Base-by-base conservation (phyloP, 1,140 invertebrate genomes). In the Polypedilum vanderplanki region DNA sequence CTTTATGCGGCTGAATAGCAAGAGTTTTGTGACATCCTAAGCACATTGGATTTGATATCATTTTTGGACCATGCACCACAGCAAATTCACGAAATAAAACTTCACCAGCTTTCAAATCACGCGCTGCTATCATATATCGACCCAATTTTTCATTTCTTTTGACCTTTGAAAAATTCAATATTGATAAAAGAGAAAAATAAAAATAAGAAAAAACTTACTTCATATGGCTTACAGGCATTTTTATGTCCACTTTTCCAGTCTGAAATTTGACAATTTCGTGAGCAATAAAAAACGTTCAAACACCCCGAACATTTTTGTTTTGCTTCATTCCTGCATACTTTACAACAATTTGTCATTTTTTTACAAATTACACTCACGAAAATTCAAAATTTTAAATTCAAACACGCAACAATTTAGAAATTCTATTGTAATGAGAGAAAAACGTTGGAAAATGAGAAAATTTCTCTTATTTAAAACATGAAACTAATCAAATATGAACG, bases 211-310 rank as follows among this genome's bases (percentile, higher is more conserved):
- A 70, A 70, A 79, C 77, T 76, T 74, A 82, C 79, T 81, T 86
- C 83, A 75, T 79, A 84, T 77, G 79, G 81, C 80, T 83, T 83
- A 81, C 91, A 93, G 75, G 86, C 81, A 9, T 80, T 80, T 76
- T 89, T 91, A 80, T 93, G 91, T 3, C 84, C 84, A 75, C 83
- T 82, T 76, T 87, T 87, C 91, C 90, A 91, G 78, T 90, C 86
- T 46, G 85, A 79, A 80, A 89, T 88, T 81, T 91, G 90, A 79
- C 91, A 90, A 74, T 88, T 86, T 77, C 87, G 87, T 24, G 86
- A 86, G 82, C 91, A 93, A 81, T 93, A 93, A 77, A 86, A 87
- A 1, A 90, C 87, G 2, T 82, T 80, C 77, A 87, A 86, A 79
- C 90, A 92, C 41, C 85, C 87, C 41, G 85, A 85, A 78, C 90